Base-by-base conservation (phyloP, 2,888 invertebrate genomes). In the Silvanus unidentatus region DNA sequence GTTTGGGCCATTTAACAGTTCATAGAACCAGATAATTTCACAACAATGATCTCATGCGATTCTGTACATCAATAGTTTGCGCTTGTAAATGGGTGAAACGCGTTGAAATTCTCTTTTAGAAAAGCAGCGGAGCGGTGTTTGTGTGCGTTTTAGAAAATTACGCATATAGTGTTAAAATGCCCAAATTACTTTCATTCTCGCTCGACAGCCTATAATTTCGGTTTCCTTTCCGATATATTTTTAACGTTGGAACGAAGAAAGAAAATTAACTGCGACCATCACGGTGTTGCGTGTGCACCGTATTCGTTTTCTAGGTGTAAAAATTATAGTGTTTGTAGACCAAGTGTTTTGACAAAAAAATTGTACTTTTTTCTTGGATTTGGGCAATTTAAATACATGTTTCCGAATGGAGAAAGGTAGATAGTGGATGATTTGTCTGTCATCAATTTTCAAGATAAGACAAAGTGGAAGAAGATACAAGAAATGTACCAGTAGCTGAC, bases 161-260 rank as follows among this genome's bases (percentile, higher is more conserved):
- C 57, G 57, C 57, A n/a, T n/a, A n/a, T n/a, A 60, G 69, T 65
- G 66, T 68, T 69, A 70, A 70, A 70, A 67, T 65, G 60, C 60
- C 64, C 57, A 69, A 70, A 70, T 69, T 70, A 66, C 68, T 65
- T 62, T 60, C 62, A 65, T 68, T 69, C 64, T 47, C 51, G 48
- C 51, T 53, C 57, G 69, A 68, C 69, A 70, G 64, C 68, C 66
- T 70, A 59, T 70, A 66, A 70, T 70, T 70, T 69, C 47, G 66
- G 66, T 65, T 69, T 69, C 65, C 66, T 63, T 50, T 22, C 45
- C 50, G 45, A 16, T 22, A n/a, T n/a, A n/a, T n/a, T n/a, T n/a
- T n/a, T n/a, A n/a, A n/a, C n/a, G n/a, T 22, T 22, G 8, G 8
- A 22, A 37, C 14, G 39, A 9, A 14, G 28, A 29, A 35, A 11